These are phyloP conservation scores for Malurus cyaneus DNA, from an alignment of 2,113 vertebrate species.

Conservation along the genomic window DNA sequence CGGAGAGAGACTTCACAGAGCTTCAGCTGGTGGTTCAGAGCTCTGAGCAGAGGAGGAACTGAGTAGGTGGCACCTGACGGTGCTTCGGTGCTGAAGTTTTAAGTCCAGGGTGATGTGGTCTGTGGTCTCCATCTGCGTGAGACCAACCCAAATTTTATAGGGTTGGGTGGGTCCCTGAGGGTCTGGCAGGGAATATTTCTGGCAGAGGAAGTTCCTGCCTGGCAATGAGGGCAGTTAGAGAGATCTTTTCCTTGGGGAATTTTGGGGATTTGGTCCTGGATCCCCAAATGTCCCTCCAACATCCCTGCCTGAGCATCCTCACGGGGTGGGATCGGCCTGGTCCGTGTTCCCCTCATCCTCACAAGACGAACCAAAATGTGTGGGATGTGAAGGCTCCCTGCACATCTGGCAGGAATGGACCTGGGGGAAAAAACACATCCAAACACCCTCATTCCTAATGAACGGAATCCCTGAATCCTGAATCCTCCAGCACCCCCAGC, in stretches of 20 bases:
- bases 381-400: background rate
- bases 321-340: too few relatives aligned
- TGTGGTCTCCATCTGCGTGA: accelerated
- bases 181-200: background rate
- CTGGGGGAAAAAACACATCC: accelerated
- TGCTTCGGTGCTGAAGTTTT: background rate
- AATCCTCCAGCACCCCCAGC: background rate
- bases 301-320: background rate
- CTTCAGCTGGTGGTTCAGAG: background rate
- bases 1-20: background rate
- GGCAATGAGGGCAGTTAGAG: background rate
- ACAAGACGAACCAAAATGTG: accelerated
- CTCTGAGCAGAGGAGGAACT: accelerated
- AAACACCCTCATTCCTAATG: background rate
- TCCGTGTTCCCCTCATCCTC: background rate
- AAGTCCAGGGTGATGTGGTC: too few relatives aligned
- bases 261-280: background rate
- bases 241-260: background rate
- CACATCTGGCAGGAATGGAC: background rate
- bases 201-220: background rate
- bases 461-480: background rate
- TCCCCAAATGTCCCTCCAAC: background rate
- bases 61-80: background rate
- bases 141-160: background rate
- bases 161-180: background rate